Base-by-base conservation (phyloP, 2,797 vertebrate species). In the Lycodopsis pacificus region DNA sequence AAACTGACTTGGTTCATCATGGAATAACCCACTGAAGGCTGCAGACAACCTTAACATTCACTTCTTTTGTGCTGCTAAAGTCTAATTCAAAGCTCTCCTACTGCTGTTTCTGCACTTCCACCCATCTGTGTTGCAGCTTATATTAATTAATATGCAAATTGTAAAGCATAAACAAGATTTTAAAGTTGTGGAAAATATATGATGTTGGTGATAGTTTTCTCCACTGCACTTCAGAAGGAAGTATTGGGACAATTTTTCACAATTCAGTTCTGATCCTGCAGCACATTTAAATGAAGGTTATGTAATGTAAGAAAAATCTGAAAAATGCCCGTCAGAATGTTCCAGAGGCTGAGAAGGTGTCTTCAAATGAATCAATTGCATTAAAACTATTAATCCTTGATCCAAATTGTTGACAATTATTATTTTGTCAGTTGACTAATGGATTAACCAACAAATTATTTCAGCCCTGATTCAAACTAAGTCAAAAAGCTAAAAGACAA, bases 241-340 rank as follows among this genome's bases (percentile, higher is more conserved):
- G 3, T 20, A 48, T 42, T 42, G 40, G 40, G 1, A 11, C 2
- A 13, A 42, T 42, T 42, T 3, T 42, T 42, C 40, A 10, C 3
- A 4, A 42, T 42, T n/a, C 4, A n/a, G 20, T 49, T 49, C n/a
- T n/a, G 20, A n/a, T n/a, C 0, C 48, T 20, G 20, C 3, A n/a
- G 6, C 22, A 14, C n/a, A 15, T 56, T 30, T 56, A 0, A 7
- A 30, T 11, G 13, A 0, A 27, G 13, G 25, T 27, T 1, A 4
- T 30, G 54, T 30, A 42, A 42, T 42, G 12, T 42, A 42, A 0
- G 11, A 42, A 14, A 12, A 36, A 1, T 11, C 10, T 4, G 12
- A 42, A 42, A 42, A 14, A 14, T 42, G 0, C 12, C 12, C 0
- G 11, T 11, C 8, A 2, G 0, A 51, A 4, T 22, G 10, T 20